Evolutionary conservation across 2,797 vertebrate genomes (phyloP).

Genomic region (Diceros bicornis): DNA sequence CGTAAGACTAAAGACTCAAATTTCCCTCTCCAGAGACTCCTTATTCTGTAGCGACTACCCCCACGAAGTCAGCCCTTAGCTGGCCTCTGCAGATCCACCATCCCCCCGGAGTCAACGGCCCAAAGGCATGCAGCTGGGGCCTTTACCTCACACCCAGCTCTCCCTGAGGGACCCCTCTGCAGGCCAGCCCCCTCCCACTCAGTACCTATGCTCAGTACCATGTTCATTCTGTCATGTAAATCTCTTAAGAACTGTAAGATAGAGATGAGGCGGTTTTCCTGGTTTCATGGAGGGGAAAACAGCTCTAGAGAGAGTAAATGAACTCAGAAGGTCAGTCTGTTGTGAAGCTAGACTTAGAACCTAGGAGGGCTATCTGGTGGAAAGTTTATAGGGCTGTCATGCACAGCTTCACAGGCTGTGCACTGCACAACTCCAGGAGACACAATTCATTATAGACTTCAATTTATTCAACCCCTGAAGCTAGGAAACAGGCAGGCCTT

Average conservation of each 20-base stretch:
- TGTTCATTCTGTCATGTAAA: not conserved
- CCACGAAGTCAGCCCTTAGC: not conserved
- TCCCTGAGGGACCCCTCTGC: not conserved
- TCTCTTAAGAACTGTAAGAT: not conserved
- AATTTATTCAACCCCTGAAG: not conserved
- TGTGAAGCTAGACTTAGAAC: not conserved
- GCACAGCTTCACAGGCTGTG: not conserved
- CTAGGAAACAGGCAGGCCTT: not conserved
- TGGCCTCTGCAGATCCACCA: fast-evolving
- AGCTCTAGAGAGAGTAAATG: not conserved
- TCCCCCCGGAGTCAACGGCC: not conserved
- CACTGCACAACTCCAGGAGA: not conserved
- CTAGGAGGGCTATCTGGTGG: not conserved
- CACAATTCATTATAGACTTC: not conserved
- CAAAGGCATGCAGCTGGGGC: not conserved
- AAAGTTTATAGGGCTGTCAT: not conserved
- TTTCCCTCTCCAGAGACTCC: not conserved
- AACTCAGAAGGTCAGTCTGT: not conserved
- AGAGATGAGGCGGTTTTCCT: not conserved
- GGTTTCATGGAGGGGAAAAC: not conserved
- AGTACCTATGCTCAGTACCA: not conserved
- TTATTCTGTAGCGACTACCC: not conserved
- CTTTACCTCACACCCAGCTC: not conserved
- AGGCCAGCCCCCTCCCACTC: not conserved
- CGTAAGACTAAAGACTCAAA: not conserved